Conservation (phyloP, 2,888 invertebrate species). For the Lochmaea crataegi region DNA sequence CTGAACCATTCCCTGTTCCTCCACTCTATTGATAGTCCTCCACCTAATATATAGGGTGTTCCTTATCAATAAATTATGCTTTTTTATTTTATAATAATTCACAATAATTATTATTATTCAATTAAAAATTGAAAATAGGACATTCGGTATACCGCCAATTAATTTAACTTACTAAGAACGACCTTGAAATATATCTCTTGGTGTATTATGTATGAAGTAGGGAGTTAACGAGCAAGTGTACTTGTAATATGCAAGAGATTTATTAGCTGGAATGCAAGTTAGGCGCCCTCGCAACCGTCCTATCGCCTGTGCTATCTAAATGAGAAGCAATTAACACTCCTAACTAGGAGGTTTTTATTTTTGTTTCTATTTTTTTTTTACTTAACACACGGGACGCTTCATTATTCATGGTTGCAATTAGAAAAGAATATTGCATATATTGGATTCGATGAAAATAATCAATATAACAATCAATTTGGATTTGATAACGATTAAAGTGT, state of each 20-base stretch:
- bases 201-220: conserved; percentile 44
- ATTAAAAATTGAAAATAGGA: conserved; percentile 32
- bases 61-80: neutral
- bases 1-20: too few relatives aligned
- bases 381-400: conserved; percentile 38
- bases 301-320: conserved; percentile 58
- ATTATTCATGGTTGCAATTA: conserved; percentile 42
- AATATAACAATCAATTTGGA: neutral
- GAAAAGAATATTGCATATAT: conserved; percentile 26
- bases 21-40: too few relatives aligned
- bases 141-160: conserved; percentile 28
- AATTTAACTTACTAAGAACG: conserved; percentile 36
- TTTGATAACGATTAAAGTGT: neutral
- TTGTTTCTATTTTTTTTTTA: conserved; percentile 36
- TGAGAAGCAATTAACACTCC: conserved; percentile 61
- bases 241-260: conserved; percentile 54
- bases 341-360: conserved; percentile 46
- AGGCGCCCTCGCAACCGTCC: conserved; percentile 55
- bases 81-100: neutral
- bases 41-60: too few relatives aligned
- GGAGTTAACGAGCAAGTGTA: conserved; percentile 47
- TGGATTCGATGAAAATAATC: conserved; percentile 8
- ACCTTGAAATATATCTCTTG: conserved; percentile 45
- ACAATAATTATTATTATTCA: neutral
- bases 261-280: conserved; percentile 55